These are phyloP conservation scores for Drosophila erecta DNA, from an alignment of 1,140 invertebrate genomes.

Conservation along the genomic window DNA sequence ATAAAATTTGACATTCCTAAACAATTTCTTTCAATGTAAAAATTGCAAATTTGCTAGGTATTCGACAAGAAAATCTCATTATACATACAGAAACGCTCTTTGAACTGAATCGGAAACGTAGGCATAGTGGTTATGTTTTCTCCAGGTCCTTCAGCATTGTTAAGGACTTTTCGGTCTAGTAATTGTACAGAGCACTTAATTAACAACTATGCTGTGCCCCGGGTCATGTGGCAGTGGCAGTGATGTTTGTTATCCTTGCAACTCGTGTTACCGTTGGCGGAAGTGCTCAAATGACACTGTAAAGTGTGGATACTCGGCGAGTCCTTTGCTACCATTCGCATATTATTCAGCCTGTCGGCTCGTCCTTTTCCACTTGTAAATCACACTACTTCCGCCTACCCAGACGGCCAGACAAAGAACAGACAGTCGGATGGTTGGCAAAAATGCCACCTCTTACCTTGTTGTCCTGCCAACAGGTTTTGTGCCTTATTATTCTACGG, in stretches of 20 bases:
- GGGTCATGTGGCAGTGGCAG: slow-evolving; percentile 16
- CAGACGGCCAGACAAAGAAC: slow-evolving; percentile 42
- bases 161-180: slow-evolving; percentile 24
- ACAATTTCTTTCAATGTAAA: neutral
- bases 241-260: slow-evolving; percentile 2
- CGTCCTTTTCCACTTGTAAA: slow-evolving; percentile 60
- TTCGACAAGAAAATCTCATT: slow-evolving; percentile 19
- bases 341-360: slow-evolving; percentile 59
- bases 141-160: slow-evolving; percentile 3
- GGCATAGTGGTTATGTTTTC: slow-evolving; percentile 23
- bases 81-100: slow-evolving; percentile 11
- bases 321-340: slow-evolving; percentile 29
- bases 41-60: slow-evolving; percentile 7
- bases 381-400: slow-evolving; percentile 73
- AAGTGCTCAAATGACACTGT: slow-evolving; percentile 47
- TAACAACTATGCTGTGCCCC: slow-evolving; percentile 40
- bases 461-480: slow-evolving; percentile 56
- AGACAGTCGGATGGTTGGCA: slow-evolving; percentile 24
- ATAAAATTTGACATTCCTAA: neutral
- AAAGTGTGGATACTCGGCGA: slow-evolving; percentile 27
- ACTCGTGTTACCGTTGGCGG: slow-evolving; percentile 24
- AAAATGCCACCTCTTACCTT: slow-evolving; percentile 21
- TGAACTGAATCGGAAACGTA: slow-evolving; percentile 10
- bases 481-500: slow-evolving; percentile 67
- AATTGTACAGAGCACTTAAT: slow-evolving; percentile 44